Evolutionary conservation across 2,797 vertebrate species (phyloP), one percentile per base, ranked within the genome.

Genomic region (Schizopygopsis malacanthus): DNA sequence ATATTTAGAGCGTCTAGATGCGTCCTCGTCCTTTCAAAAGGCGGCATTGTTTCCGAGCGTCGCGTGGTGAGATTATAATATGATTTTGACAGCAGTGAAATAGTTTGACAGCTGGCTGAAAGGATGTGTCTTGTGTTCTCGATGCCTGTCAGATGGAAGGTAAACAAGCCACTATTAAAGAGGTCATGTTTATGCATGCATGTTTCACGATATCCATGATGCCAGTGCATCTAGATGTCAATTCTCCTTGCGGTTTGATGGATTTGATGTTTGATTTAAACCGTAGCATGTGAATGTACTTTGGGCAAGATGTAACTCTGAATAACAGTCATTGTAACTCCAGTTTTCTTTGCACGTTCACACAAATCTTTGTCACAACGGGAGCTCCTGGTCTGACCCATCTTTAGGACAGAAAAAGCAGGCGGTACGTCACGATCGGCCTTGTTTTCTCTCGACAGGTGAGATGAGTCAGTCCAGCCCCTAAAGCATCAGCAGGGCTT

Each of bases 41-140:
- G 71, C 77, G 65, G 71, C 83, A 88, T 80, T 88, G 85, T 85
- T 90, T 84, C 87, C 72, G 65, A 78, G 80, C 67, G 39, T 56
- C 33, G 81, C 69, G 41, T 87, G 81, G 61, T 82, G 83, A 89
- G 89, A 90, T 87, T 89, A 83, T 88, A 90, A 89, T 88, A 82
- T 73, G 87, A 91, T 87, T 86, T 78, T 89, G 86, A 90, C 88
- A 91, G 87, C 77, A 89, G 83, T 83, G 86, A 88, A 85, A 89
- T 76, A 80, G 83, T 86, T 88, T 88, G 88, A 88, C 87, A 86
- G 88, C 87, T 84, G 75, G 73, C 86, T 89, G 80, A 88, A 89
- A 91, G 81, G 84, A 89, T 70, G 73, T 78, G 83, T 84, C 84
- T 88, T 70, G 85, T 86, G 83, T 82, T 87, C 87, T 87, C 81